Evolutionary conservation across 2,888 invertebrate genomes (phyloP).

Genomic region (Nemurella pictetii): DNA sequence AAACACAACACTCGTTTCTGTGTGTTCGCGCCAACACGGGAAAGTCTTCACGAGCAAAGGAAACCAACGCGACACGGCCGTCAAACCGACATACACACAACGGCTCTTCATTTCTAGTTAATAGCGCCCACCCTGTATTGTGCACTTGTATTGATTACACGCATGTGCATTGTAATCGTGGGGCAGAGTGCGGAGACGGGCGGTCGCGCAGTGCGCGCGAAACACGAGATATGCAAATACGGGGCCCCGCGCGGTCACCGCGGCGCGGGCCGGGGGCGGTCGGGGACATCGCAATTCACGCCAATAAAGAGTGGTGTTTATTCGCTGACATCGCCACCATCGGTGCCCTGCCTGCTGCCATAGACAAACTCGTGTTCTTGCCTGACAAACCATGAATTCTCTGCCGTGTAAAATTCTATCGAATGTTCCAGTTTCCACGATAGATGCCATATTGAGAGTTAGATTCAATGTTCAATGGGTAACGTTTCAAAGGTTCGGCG

Average conservation of each 20-base stretch:
- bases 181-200: background rate
- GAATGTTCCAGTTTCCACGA: background rate
- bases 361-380: background rate
- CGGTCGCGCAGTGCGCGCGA: background rate
- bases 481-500: background rate
- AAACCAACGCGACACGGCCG: background rate
- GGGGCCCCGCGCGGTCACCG: background rate
- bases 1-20: background rate
- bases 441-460: background rate
- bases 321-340: too few species aligned
- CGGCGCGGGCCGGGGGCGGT: background rate
- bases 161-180: background rate
- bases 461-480: background rate
- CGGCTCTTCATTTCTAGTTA: background rate
- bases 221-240: background rate
- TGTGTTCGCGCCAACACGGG: background rate
- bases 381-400: background rate
- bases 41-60: background rate
- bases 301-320: background rate
- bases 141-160: background rate
- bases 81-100: background rate
- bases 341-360: too few species aligned
- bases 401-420: background rate
- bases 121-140: background rate
- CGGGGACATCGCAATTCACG: background rate